A percentile compares a stretch with the other conserved stretches of the same genome.
Evolutionary conservation across 2,113 vertebrate species (phyloP).

Genomic region (Geococcyx californianus): DNA sequence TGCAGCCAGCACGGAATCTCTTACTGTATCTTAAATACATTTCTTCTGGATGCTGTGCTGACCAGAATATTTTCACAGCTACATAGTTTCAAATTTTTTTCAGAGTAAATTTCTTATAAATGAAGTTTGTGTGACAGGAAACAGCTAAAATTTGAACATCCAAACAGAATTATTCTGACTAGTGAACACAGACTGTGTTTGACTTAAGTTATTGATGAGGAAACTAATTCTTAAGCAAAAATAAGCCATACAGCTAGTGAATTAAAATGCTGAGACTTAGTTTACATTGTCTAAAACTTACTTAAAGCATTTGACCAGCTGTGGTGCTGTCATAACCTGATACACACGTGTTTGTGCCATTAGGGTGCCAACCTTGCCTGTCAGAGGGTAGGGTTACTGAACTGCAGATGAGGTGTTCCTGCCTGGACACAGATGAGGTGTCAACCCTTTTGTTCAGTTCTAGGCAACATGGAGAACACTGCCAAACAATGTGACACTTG

Average conservation of each 20-base stretch:
- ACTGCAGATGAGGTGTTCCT: not conserved
- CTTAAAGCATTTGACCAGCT: not conserved
- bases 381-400: not conserved
- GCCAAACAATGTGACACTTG: not conserved
- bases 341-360: accelerated
- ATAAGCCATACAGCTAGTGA: not conserved
- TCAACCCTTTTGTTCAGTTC: not conserved
- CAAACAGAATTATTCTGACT: not conserved
- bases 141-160: not conserved
- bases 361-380: not conserved
- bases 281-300: not conserved
- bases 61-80: not conserved
- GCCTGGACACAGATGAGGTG: not conserved
- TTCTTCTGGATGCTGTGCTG: not conserved
- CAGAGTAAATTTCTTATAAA: not conserved
- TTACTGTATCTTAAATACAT: not conserved
- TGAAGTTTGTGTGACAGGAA: not conserved
- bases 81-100: not conserved
- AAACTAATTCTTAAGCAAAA: not conserved
- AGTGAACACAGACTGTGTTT: not conserved
- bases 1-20: not conserved
- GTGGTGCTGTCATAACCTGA: not conserved
- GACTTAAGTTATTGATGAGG: not conserved
- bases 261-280: not conserved
- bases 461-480: not conserved